These are phyloP conservation scores for Hydropsyche betteni DNA, from an alignment of 2,888 invertebrate genomes.

Conservation along the genomic window DNA sequence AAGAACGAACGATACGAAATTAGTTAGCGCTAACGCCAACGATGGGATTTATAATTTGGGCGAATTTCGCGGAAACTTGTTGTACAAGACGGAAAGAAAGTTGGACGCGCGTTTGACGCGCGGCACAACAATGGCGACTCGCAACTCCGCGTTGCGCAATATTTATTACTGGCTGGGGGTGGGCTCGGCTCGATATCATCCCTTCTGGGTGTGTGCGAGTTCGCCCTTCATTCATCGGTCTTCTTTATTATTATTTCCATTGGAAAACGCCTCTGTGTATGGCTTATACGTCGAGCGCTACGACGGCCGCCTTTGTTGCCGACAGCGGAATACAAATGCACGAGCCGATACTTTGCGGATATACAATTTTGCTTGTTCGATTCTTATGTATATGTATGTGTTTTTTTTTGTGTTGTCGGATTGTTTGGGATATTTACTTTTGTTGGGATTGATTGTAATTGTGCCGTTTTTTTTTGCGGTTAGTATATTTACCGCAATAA, in stretches of 20 bases:
- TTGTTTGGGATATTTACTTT: background rate
- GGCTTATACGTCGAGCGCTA: background rate
- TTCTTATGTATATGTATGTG: background rate
- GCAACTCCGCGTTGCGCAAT: constrained; percentile 46
- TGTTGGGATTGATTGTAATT: too few species aligned
- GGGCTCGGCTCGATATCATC: background rate
- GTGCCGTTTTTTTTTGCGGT: too few species aligned
- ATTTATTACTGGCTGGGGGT: constrained; percentile 42
- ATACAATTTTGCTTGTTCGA: constrained; percentile 9
- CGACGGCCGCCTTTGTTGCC: constrained; percentile 10
- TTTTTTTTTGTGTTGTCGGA: background rate
- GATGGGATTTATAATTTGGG: constrained; percentile 24
- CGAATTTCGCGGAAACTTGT: constrained; percentile 4
- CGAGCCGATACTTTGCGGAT: constrained; percentile 4
- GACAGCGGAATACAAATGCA: constrained; percentile 27
- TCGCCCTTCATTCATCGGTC: constrained; percentile 22
- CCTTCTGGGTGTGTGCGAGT: background rate
- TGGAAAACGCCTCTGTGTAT: background rate
- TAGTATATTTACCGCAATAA: too few species aligned
- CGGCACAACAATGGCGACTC: background rate
- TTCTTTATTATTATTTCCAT: constrained; percentile 28
- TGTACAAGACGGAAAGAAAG: constrained; percentile 29
- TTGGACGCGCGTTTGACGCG: constrained; percentile 17
- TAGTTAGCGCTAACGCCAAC: constrained; percentile 5
- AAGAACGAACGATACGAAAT: constrained; percentile 10